phyloP scores from a whole-genome alignment of 2,888 invertebrate species.

The Tetragonisca angustula region DNA sequence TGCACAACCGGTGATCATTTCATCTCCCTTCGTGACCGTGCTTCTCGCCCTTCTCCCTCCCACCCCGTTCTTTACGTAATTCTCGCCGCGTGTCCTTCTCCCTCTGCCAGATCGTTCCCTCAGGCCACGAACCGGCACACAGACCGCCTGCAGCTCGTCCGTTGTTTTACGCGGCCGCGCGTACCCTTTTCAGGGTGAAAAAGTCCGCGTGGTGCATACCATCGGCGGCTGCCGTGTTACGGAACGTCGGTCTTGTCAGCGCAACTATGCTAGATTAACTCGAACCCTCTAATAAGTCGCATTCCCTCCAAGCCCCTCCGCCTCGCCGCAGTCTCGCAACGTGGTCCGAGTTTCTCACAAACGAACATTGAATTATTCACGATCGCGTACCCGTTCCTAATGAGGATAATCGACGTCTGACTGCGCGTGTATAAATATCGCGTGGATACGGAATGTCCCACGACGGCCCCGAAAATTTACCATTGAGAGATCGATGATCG shows the following conservation, averaged over 20 bases:
- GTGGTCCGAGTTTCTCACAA: conserved; percentile 54
- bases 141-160: background rate
- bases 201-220: conserved; percentile 52
- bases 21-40: conserved; percentile 49
- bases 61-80: conserved; percentile 48
- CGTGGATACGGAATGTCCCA: background rate
- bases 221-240: conserved; percentile 69
- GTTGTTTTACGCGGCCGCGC: conserved; percentile 28
- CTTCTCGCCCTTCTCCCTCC: conserved; percentile 32
- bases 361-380: conserved; percentile 67
- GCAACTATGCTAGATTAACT: conserved; percentile 65
- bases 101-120: background rate
- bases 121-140: background rate
- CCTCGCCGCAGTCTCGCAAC: conserved; percentile 24
- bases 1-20: conserved; percentile 5
- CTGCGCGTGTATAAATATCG: background rate
- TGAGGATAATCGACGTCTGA: conserved; percentile 58
- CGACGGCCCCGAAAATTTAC: conserved; percentile 17
- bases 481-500: background rate
- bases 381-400: conserved; percentile 44
- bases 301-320: conserved; percentile 35
- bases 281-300: conserved; percentile 67
- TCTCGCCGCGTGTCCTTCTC: conserved; percentile 21
- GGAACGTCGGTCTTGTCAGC: conserved; percentile 59
- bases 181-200: conserved; percentile 47